These are phyloP conservation scores for Apogon hyalosoma DNA, from an alignment of 2,797 vertebrate genomes.

Conservation along the genomic window DNA sequence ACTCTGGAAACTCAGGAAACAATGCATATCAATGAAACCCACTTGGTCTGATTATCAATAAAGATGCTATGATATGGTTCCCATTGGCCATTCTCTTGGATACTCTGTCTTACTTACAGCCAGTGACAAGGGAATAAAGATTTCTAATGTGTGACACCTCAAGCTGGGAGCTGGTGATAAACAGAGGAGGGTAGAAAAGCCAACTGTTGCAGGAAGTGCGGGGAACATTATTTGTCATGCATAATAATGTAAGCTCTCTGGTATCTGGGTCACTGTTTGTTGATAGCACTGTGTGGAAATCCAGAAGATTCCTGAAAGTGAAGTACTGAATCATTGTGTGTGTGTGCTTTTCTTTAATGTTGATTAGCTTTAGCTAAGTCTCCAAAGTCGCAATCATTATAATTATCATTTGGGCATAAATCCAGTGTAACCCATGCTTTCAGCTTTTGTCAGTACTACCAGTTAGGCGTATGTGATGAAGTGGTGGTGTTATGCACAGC, in stretches of 20 bases:
- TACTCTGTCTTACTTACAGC: slow-evolving; percentile 70
- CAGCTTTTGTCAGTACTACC: no score
- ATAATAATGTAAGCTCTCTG: slow-evolving; percentile 57
- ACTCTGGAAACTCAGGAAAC: slow-evolving; percentile 32
- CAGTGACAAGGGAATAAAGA: slow-evolving; percentile 63
- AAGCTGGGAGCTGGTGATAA: slow-evolving; percentile 77
- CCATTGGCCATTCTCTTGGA: slow-evolving; percentile 31
- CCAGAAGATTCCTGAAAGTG: slow-evolving; percentile 33
- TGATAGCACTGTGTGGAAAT: slow-evolving; percentile 34
- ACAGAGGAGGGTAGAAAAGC: slow-evolving; percentile 46
- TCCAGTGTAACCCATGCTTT: no score
- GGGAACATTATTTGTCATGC: slow-evolving; percentile 64
- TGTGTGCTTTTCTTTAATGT: background rate
- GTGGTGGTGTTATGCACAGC: no score
- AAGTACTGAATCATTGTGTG: slow-evolving; percentile 25
- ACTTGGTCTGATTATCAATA: slow-evolving; percentile 52
- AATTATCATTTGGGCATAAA: no score
- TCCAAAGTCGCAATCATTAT: background rate
- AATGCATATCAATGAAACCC: slow-evolving; percentile 58
- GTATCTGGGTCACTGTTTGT: slow-evolving; percentile 50
- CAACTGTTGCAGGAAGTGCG: slow-evolving; percentile 58
- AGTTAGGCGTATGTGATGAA: no score
- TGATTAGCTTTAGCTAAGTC: slow-evolving; percentile 11
- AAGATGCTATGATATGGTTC: slow-evolving; percentile 49
- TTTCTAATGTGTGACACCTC: slow-evolving; percentile 69